These are phyloP conservation scores for Drosophila stalkeri DNA, from an alignment of 2,888 invertebrate genomes.

Conservation along the genomic window DNA sequence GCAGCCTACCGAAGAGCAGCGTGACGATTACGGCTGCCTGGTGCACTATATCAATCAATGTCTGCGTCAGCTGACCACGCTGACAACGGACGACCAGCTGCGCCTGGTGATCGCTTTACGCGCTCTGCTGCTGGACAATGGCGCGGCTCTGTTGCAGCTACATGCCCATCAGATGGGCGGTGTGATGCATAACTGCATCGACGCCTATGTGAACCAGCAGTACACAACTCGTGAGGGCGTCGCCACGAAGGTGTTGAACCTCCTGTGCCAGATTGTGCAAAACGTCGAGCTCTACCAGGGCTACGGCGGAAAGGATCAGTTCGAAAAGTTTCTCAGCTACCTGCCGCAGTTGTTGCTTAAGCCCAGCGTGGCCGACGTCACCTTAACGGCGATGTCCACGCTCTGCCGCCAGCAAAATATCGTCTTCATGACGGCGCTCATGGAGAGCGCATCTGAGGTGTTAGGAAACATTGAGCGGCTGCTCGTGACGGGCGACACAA, in stretches of 20 bases:
- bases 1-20: constrained; percentile 36
- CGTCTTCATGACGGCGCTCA: constrained; percentile 86
- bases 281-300: constrained; percentile 82
- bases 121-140: constrained; percentile 71
- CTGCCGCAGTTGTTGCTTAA: constrained; percentile 87
- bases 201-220: constrained; percentile 69
- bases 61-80: constrained; percentile 43
- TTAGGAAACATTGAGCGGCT: constrained; percentile 83
- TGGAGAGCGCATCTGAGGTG: constrained; percentile 85
- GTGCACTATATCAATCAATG: constrained; percentile 46
- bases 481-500: constrained; percentile 80
- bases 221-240: constrained; percentile 76
- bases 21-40: constrained; percentile 42
- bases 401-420: constrained; percentile 87
- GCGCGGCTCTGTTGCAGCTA: constrained; percentile 51
- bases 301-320: constrained; percentile 82
- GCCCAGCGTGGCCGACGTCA: constrained; percentile 86
- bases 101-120: constrained; percentile 73
- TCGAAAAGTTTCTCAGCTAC: constrained; percentile 86
- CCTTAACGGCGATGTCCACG: constrained; percentile 87
- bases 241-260: constrained; percentile 84
- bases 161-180: constrained; percentile 67
- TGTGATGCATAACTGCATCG: constrained; percentile 77
- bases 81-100: constrained; percentile 60
- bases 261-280: constrained; percentile 86